Conservation (phyloP, 2,113 vertebrate genomes). For the Lepidothrix coronata region DNA sequence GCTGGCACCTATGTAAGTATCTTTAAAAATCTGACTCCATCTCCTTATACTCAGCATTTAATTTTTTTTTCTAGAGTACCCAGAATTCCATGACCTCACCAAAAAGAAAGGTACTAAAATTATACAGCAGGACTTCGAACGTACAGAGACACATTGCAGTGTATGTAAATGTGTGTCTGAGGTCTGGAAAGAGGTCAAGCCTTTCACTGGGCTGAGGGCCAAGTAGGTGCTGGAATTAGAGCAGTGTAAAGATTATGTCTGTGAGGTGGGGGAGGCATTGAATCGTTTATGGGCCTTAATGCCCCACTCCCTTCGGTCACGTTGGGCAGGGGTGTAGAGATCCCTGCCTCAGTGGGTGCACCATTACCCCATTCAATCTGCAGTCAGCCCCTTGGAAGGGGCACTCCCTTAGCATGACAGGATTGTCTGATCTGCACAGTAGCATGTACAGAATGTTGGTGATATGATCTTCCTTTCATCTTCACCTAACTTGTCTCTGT, state of each 20-base stretch:
- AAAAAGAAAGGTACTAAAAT: slow-evolving; percentile 10
- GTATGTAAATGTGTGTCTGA: slow-evolving; percentile 12
- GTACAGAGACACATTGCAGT: neutral
- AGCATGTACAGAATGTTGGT: neutral
- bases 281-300: neutral
- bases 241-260: slow-evolving; percentile 9
- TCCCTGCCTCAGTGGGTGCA: neutral
- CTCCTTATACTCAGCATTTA: slow-evolving; percentile 2
- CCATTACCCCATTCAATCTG: fast-evolving
- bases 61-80: neutral
- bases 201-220: neutral
- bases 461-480: neutral
- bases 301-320: neutral
- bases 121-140: neutral
- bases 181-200: slow-evolving; percentile 5
- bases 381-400: neutral
- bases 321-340: neutral
- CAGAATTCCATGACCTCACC: neutral
- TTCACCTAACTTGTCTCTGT: slow-evolving; percentile 4
- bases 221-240: slow-evolving; percentile 36
- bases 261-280: neutral
- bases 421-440: slow-evolving; percentile 2
- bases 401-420: neutral
- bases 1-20: neutral
- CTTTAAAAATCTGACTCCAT: slow-evolving; percentile 16